Evolutionary conservation across 2,888 invertebrate genomes (phyloP).

Genomic region (Labia minor): DNA sequence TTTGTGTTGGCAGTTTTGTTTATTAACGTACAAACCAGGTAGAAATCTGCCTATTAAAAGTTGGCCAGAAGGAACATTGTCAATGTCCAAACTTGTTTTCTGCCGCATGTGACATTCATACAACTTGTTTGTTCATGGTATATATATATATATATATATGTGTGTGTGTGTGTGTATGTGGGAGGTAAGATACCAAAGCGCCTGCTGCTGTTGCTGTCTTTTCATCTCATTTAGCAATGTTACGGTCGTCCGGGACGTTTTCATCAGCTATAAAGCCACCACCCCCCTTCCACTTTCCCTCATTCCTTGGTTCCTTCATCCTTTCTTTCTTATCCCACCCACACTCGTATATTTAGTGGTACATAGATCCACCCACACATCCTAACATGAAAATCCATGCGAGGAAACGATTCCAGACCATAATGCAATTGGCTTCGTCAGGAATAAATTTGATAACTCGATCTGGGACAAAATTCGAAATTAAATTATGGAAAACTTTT

Average conservation of each 20-base stretch:
- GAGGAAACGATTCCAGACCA: neutral
- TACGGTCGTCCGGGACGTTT: constrained; percentile 1
- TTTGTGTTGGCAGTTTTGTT: too few species aligned
- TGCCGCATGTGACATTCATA: neutral
- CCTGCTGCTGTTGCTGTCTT: neutral
- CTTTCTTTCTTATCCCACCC: neutral
- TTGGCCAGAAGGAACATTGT: too few species aligned
- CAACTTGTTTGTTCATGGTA: too few species aligned
- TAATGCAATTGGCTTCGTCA: constrained; percentile 13
- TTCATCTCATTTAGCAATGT: constrained; percentile 13
- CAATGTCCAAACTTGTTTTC: neutral
- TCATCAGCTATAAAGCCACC: neutral
- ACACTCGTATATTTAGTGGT: too few species aligned
- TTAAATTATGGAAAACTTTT: constrained; percentile 1
- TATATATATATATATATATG: neutral
- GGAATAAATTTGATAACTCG: constrained; percentile 13
- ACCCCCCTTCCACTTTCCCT: too few species aligned
- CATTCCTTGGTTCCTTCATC: neutral
- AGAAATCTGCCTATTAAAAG: too few species aligned
- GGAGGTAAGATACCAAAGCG: neutral
- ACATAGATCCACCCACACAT: neutral
- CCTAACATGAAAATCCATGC: neutral
- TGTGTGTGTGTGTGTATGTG: neutral
- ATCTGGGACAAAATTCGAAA: constrained; percentile 7
- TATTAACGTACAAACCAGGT: too few species aligned